phyloP scores from a whole-genome alignment of 2,888 invertebrate genomes.

The Tuberolachnus salignus region DNA sequence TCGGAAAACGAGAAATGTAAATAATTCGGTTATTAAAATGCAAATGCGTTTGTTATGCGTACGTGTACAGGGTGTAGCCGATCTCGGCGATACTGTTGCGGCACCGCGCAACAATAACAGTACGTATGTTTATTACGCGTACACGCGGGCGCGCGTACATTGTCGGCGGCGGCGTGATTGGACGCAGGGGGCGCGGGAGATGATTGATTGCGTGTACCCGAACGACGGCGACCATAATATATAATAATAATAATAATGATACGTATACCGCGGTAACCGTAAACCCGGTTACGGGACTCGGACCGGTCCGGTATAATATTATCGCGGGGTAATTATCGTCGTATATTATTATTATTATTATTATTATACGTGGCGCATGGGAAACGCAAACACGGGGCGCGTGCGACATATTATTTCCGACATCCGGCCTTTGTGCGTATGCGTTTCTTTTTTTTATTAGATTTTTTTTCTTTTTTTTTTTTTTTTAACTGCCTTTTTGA shows the following conservation, averaged over 20 bases:
- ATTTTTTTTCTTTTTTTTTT: neutral
- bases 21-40: constrained; percentile 49
- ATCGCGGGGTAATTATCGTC: constrained; percentile 2
- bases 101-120: too few species aligned
- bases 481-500: neutral
- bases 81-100: too few species aligned
- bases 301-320: too few species aligned
- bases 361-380: neutral
- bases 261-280: constrained; percentile 9
- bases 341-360: neutral
- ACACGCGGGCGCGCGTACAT: neutral
- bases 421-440: neutral
- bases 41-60: constrained; percentile 22
- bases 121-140: constrained; percentile 16
- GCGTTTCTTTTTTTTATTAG: constrained; percentile 12
- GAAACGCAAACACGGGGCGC: constrained; percentile 42
- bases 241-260: constrained; percentile 8
- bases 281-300: constrained; percentile 6
- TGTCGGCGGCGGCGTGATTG: neutral
- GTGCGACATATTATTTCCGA: too few species aligned
- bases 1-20: constrained; percentile 13
- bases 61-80: neutral
- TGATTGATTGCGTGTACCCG: constrained; percentile 34
- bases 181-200: constrained; percentile 9
- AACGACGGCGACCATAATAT: neutral